Percentiles rank a stretch among this genome's conserved stretches.
Conservation (phyloP, 2,113 vertebrate genomes). For the Acanthochromis polyacanthus region DNA sequence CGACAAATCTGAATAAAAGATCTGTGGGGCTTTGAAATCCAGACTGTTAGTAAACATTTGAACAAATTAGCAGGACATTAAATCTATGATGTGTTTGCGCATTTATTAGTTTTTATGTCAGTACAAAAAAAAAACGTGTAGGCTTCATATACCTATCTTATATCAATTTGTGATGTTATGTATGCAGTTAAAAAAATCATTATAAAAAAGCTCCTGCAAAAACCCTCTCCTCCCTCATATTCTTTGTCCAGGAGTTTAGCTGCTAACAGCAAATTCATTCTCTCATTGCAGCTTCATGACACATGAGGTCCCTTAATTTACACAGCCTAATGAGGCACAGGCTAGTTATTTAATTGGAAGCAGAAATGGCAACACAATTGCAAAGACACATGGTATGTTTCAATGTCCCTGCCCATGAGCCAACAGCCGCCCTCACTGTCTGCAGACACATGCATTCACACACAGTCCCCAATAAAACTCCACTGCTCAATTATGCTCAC, state of each 20-base stretch:
- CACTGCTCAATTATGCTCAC: constrained; percentile 72
- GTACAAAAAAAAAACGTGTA: background rate
- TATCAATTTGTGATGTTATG: background rate
- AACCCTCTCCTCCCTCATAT: background rate
- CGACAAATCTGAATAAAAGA: constrained; percentile 75
- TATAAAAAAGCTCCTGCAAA: background rate
- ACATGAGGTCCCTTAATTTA: constrained; percentile 59
- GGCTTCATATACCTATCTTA: background rate
- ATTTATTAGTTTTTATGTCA: background rate
- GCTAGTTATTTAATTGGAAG: constrained; percentile 54
- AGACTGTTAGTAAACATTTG: constrained; percentile 65
- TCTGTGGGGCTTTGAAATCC: constrained; percentile 66
- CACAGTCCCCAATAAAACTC: constrained; percentile 55
- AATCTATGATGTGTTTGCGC: constrained; percentile 26
- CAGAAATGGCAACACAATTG: constrained; percentile 35
- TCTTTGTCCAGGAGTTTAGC: background rate
- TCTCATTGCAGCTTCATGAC: constrained; percentile 36
- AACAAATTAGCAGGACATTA: constrained; percentile 58
- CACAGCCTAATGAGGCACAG: constrained; percentile 64
- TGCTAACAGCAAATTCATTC: constrained; percentile 10
- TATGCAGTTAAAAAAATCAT: too few relatives aligned
- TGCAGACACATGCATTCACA: constrained; percentile 12
- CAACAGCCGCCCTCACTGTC: background rate
- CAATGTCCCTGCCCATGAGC: constrained; percentile 7
- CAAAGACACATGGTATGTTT: constrained; percentile 40